Conservation (phyloP, 2,797 vertebrate species). For the Xyrichtys novacula region DNA sequence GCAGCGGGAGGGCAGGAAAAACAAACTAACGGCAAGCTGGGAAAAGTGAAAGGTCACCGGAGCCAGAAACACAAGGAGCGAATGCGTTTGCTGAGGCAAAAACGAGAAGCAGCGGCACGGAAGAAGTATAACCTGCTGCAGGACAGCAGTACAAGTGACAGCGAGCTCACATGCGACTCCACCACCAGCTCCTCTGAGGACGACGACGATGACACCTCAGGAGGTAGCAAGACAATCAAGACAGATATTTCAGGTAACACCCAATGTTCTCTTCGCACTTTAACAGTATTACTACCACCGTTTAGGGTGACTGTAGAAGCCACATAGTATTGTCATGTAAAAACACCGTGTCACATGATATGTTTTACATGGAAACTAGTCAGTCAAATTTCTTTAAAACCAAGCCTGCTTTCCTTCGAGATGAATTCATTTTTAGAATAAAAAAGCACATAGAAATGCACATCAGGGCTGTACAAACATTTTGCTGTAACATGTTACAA, state of each 20-base stretch:
- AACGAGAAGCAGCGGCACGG: conserved; percentile 94
- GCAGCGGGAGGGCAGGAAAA: conserved; percentile 88
- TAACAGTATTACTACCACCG: conserved; percentile 18
- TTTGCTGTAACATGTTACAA: conserved; percentile 18
- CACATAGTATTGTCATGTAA: conserved; percentile 12
- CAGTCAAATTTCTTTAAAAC: no score
- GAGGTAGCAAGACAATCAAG: conserved; percentile 98
- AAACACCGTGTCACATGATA: conserved; percentile 28
- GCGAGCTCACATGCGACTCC: conserved; percentile 98
- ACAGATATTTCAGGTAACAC: conserved; percentile 97
- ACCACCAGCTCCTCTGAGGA: conserved; percentile 88
- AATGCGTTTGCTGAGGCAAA: conserved; percentile 95
- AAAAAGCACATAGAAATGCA: conserved; percentile 9
- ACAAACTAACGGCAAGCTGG: conserved; percentile 91
- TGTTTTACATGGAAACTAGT: neutral
- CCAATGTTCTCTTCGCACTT: conserved; percentile 33
- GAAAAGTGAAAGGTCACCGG: conserved; percentile 92
- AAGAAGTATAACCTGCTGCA: conserved; percentile 99
- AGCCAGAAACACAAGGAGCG: conserved; percentile 99
- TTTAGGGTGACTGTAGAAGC: conserved; percentile 18
- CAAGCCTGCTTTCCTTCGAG: neutral
- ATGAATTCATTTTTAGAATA: neutral
- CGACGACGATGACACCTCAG: conserved; percentile 92
- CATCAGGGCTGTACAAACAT: conserved; percentile 10
- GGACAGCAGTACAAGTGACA: conserved; percentile 99